Evolutionary conservation across 2,113 vertebrate species (phyloP).

Genomic region (Oreochromis tanganicae): DNA sequence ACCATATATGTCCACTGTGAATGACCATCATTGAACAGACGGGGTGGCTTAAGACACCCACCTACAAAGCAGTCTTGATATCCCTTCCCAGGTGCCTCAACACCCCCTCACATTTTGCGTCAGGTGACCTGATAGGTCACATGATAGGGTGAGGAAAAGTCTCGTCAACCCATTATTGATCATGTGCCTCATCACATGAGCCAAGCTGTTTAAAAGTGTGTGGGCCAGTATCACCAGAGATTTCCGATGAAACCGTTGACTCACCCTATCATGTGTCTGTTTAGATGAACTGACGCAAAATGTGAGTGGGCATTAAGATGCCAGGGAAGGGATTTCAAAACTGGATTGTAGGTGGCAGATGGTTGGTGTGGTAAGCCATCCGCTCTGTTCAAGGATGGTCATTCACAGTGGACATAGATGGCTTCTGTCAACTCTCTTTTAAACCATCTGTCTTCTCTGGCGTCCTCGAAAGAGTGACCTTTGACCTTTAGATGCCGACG

Average conservation of each 20-base stretch:
- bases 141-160: background rate
- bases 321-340: fast-evolving
- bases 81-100: background rate
- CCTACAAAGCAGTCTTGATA: background rate
- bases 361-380: background rate
- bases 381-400: background rate
- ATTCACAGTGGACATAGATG: background rate
- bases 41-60: background rate
- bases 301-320: background rate
- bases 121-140: background rate
- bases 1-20: background rate
- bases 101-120: fast-evolving
- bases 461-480: background rate
- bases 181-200: background rate
- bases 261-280: fast-evolving
- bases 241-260: background rate
- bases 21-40: background rate
- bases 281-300: background rate
- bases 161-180: background rate
- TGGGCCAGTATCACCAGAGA: background rate
- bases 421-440: background rate
- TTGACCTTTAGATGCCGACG: background rate
- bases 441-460: background rate
- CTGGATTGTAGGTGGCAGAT: background rate
- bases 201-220: background rate